Conservation (phyloP, 2,797 vertebrate species). For the Menidia menidia region DNA sequence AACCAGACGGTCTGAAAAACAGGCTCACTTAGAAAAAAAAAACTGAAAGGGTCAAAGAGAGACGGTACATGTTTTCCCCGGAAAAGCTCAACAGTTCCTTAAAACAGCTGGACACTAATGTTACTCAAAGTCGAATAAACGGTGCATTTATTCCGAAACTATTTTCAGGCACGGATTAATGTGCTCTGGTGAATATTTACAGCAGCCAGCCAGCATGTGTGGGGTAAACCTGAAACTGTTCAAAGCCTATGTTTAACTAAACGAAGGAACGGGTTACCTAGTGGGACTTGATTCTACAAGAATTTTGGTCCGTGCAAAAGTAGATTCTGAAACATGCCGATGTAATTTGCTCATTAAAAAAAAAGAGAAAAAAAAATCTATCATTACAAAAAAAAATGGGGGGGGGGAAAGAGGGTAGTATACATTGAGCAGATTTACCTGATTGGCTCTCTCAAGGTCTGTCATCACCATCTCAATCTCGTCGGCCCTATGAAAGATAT, state of each 20-base stretch:
- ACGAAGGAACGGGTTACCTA: conserved; percentile 11
- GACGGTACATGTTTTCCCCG: neutral
- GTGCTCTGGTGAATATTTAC: conserved; percentile 16
- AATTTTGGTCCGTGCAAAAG: neutral
- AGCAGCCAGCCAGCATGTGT: neutral
- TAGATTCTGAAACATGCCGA: neutral
- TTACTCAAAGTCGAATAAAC: conserved; percentile 8
- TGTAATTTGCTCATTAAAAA: neutral
- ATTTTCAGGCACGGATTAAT: conserved; percentile 24
- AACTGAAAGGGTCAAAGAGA: neutral
- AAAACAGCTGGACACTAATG: neutral
- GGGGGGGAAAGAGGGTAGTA: neutral
- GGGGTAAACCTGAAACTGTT: conserved; percentile 2
- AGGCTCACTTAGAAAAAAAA: neutral
- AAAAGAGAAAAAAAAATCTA: neutral
- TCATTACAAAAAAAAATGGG: neutral
- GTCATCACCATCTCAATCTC: conserved; percentile 99
- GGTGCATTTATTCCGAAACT: conserved; percentile 11
- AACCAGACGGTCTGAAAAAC: neutral
- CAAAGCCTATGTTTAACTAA: neutral
- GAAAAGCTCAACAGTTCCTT: conserved; percentile 10
- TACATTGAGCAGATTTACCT: conserved; percentile 83
- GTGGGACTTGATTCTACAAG: neutral
- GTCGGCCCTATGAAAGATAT: conserved; percentile 87
- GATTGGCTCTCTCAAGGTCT: conserved; percentile 98